Conservation (phyloP, 2,113 vertebrate species). For the Erythrolamprus reginae region DNA sequence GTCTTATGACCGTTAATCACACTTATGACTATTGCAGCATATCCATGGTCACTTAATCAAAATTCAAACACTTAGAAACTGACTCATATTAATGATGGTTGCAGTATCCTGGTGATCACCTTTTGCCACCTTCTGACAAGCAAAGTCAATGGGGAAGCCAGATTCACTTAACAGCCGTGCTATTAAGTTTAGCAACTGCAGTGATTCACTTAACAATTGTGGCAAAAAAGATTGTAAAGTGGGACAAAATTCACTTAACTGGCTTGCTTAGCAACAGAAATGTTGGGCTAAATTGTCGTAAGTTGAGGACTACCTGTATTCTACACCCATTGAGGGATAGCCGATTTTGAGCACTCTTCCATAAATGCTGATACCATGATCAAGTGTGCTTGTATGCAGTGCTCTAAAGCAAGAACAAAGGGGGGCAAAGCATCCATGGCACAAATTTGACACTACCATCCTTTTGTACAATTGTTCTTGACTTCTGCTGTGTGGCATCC, state of each 20-base stretch:
- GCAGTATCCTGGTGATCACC: neutral
- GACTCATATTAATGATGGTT: neutral
- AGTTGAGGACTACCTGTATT: neutral
- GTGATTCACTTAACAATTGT: neutral
- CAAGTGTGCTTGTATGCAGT: neutral
- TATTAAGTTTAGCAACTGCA: neutral
- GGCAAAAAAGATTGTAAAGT: neutral
- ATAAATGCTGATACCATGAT: neutral
- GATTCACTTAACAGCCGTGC: neutral
- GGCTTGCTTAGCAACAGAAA: neutral
- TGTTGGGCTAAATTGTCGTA: neutral
- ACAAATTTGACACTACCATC: neutral
- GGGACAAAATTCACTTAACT: neutral
- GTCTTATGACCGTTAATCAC: neutral
- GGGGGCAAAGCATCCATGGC: neutral
- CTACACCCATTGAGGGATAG: neutral
- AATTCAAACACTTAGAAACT: neutral
- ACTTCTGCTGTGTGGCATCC: neutral
- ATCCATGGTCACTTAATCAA: neutral
- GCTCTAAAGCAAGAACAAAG: neutral
- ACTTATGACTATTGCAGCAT: neutral
- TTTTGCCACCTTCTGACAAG: neutral
- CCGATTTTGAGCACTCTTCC: neutral
- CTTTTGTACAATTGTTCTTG: neutral
- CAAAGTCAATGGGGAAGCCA: neutral